These are phyloP conservation scores for Protodeltote pygarga DNA, from an alignment of 2,888 invertebrate genomes.

Conservation along the genomic window DNA sequence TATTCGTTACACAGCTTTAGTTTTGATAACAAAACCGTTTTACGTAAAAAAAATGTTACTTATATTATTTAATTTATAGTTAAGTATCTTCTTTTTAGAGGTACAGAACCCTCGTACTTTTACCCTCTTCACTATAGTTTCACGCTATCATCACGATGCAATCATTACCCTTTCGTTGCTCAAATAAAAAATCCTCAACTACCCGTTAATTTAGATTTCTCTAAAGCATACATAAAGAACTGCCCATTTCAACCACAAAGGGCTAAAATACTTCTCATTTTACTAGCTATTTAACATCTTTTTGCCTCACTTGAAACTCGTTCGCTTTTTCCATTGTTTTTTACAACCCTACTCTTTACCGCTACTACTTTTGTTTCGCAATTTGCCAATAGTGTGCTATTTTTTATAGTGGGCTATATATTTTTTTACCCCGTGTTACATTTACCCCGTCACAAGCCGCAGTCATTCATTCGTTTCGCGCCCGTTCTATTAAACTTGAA, in stretches of 20 bases:
- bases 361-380: constrained; percentile 69
- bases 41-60: too few relatives aligned
- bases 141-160: too few relatives aligned
- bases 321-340: constrained; percentile 32
- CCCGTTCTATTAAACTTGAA: constrained; percentile 60
- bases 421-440: constrained; percentile 63
- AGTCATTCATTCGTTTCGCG: constrained; percentile 69
- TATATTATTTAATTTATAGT: too few relatives aligned
- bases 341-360: constrained; percentile 51
- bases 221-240: constrained; percentile 4
- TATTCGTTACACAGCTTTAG: too few relatives aligned
- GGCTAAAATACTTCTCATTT: constrained; percentile 26
- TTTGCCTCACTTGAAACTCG: constrained; percentile 24
- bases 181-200: background rate
- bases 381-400: constrained; percentile 61
- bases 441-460: constrained; percentile 63
- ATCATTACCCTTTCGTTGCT: too few relatives aligned
- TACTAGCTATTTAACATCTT: constrained; percentile 27
- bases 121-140: too few relatives aligned
- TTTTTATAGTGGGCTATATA: constrained; percentile 47
- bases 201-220: constrained; percentile 6
- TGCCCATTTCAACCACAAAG: constrained; percentile 13
- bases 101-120: too few relatives aligned
- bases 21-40: too few relatives aligned
- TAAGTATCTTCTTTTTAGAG: too few relatives aligned